Evolutionary conservation across 2,888 invertebrate species (phyloP).

Genomic region (Apodemia zela): DNA sequence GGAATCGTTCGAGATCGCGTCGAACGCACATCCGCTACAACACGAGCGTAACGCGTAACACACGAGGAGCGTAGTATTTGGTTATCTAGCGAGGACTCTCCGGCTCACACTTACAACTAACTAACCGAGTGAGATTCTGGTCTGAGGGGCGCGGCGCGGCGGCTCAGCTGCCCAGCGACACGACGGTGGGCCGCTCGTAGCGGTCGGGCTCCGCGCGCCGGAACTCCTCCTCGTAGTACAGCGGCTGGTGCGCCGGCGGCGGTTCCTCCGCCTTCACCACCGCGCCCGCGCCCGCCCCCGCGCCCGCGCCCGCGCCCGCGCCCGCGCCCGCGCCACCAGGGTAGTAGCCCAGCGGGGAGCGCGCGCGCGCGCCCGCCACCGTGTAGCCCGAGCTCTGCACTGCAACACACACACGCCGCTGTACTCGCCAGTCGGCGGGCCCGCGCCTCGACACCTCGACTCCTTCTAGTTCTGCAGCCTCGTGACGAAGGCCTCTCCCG

Average conservation of each 20-base stretch:
- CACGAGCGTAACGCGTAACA: background rate
- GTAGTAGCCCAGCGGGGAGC: conserved; percentile 19
- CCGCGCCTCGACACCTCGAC: too few relatives aligned
- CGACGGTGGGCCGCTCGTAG: conserved; percentile 74
- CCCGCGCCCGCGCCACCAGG: conserved; percentile 29
- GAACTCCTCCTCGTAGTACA: conserved; percentile 54
- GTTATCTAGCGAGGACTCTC: conserved; percentile 49
- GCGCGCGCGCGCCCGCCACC: conserved; percentile 19
- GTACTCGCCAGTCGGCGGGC: background rate
- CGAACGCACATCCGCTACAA: background rate
- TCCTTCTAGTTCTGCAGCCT: too few relatives aligned
- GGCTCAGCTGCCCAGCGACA: conserved; percentile 73
- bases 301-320: conserved; percentile 38
- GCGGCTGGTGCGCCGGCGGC: conserved; percentile 41
- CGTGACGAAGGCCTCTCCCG: too few relatives aligned
- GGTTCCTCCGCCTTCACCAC: conserved; percentile 45
- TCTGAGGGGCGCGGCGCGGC: conserved; percentile 16
- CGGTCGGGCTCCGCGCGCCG: conserved; percentile 50
- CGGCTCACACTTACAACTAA: conserved; percentile 26
- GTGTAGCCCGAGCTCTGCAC: conserved; percentile 32
- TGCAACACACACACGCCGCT: conserved; percentile 21
- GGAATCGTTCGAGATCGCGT: background rate
- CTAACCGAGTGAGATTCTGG: conserved; percentile 59
- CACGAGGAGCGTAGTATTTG: conserved; percentile 39
- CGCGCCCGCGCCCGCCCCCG: conserved; percentile 42